Percentiles rank a stretch among this genome's conserved stretches.
Conservation (phyloP, 2,888 invertebrate genomes). For the Calameuta pallipes region DNA sequence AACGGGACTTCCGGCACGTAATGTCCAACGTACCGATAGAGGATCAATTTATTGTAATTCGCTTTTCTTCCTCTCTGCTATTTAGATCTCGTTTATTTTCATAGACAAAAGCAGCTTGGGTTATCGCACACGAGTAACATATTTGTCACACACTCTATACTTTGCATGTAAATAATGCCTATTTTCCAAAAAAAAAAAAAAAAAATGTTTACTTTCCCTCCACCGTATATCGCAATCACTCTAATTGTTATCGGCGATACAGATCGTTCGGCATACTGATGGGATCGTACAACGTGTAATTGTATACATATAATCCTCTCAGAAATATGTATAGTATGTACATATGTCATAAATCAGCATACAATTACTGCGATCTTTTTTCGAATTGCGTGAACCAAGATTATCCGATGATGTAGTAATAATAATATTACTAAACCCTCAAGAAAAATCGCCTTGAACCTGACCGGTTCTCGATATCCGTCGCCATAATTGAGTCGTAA, state of each 20-base stretch:
- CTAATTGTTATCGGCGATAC: not conserved
- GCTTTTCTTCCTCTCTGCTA: not conserved
- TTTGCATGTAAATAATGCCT: constrained; percentile 93
- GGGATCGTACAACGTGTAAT: not conserved
- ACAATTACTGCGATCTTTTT: not conserved
- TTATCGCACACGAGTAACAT: constrained; percentile 33
- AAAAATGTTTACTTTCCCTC: not conserved
- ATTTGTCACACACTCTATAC: constrained; percentile 82
- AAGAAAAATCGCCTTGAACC: not conserved
- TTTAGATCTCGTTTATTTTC: not conserved
- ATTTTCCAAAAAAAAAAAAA: constrained; percentile 73
- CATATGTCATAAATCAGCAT: not conserved
- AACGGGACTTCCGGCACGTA: not conserved
- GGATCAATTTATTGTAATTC: constrained; percentile 13
- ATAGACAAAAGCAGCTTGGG: constrained; percentile 11
- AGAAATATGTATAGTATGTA: not conserved
- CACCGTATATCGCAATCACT: not conserved
- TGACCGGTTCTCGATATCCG: not conserved
- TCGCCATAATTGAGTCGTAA: too few species aligned
- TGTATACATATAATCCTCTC: not conserved
- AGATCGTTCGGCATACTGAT: not conserved
- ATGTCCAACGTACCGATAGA: constrained; percentile 1
- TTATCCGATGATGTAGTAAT: not conserved
- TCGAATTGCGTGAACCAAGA: not conserved
- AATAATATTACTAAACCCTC: not conserved